phyloP scores from a whole-genome alignment of 2,888 invertebrate species.

The Cataglyphis cursor region DNA sequence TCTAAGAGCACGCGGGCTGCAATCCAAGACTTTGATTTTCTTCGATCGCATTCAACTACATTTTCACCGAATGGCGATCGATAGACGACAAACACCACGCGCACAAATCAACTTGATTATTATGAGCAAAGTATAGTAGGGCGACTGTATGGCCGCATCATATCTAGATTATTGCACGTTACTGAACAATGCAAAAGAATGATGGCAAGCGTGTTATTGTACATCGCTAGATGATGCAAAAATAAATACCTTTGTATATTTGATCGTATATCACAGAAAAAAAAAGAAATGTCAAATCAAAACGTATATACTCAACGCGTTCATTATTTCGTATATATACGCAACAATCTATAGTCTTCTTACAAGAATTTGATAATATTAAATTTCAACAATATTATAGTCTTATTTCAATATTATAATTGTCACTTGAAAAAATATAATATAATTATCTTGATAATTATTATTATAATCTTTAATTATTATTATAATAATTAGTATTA shows the following conservation, averaged over 20 bases:
- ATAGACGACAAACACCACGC: slow-evolving; percentile 59
- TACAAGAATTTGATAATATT: too few species aligned
- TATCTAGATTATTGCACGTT: slow-evolving; percentile 38
- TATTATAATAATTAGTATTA: too few species aligned
- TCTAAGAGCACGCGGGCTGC: neutral
- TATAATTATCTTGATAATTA: too few species aligned
- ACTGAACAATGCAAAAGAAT: slow-evolving; percentile 19
- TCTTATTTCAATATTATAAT: too few species aligned
- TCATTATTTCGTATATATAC: too few species aligned
- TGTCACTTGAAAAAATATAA: too few species aligned
- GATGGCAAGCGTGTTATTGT: slow-evolving; percentile 6
- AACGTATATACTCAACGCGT: too few species aligned
- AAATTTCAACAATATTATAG: too few species aligned
- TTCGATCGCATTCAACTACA: slow-evolving; percentile 50
- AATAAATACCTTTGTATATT: neutral
- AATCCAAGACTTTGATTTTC: slow-evolving; percentile 37
- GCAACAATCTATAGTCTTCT: too few species aligned
- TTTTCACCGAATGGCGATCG: slow-evolving; percentile 64
- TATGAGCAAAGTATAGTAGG: neutral
- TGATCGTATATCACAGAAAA: neutral
- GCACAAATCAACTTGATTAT: slow-evolving; percentile 2
- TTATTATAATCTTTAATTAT: too few species aligned
- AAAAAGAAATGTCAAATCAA: too few species aligned
- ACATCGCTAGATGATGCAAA: neutral
- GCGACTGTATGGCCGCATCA: neutral